Conservation (phyloP, 2,888 invertebrate genomes). For the Synergus japonicus region DNA sequence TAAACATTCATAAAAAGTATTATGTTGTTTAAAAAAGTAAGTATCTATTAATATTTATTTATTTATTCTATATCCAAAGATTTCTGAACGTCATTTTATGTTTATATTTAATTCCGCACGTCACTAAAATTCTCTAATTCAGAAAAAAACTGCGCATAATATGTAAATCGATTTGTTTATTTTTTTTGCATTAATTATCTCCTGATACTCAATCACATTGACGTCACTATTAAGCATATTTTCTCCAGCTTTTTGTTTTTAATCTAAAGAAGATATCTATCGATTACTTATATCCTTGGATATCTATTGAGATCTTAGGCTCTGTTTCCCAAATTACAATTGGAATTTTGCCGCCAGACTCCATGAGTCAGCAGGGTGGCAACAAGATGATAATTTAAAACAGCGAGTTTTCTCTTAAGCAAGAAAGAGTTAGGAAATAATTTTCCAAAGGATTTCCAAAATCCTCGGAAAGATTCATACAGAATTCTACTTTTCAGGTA, state of each 20-base stretch:
- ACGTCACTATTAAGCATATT: too few species aligned
- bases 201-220: background rate
- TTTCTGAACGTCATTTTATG: too few species aligned
- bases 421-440: background rate
- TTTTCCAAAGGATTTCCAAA: background rate
- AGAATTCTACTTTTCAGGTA: conserved; percentile 11
- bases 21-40: background rate
- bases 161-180: background rate
- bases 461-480: background rate
- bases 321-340: background rate
- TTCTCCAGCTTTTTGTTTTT: too few species aligned
- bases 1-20: background rate
- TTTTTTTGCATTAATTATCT: background rate
- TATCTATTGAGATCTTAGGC: too few species aligned
- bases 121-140: too few species aligned
- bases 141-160: too few species aligned
- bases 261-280: too few species aligned
- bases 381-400: background rate
- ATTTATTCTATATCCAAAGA: background rate
- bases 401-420: background rate
- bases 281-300: too few species aligned
- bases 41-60: background rate
- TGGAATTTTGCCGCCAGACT: background rate
- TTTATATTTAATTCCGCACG: too few species aligned
- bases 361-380: background rate